These are phyloP conservation scores for Cyphomyrus plagiostoma DNA, from an alignment of 2,113 vertebrate species.

Conservation along the genomic window DNA sequence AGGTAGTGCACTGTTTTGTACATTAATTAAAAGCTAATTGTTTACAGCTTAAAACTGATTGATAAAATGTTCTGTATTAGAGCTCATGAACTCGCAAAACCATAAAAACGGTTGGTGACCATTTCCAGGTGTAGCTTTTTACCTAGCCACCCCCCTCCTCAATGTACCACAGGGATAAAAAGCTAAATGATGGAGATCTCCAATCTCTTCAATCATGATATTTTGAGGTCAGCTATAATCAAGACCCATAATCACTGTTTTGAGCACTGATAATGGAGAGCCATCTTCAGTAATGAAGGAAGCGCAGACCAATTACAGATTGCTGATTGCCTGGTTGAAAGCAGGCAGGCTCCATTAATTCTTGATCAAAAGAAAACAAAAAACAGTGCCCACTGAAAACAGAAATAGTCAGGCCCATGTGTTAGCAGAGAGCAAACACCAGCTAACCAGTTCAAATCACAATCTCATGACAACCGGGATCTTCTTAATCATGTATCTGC, in stretches of 20 bases:
- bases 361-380: conserved; percentile 17
- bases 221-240: not conserved
- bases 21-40: conserved; percentile 58
- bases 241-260: not conserved
- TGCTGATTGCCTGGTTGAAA: not conserved
- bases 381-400: not conserved
- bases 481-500: not conserved
- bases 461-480: not conserved
- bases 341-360: not conserved
- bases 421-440: not conserved
- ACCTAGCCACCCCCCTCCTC: not conserved
- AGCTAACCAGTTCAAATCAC: not conserved
- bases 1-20: conserved; percentile 65
- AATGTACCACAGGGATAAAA: not conserved
- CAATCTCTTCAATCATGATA: not conserved
- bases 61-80: conserved; percentile 65
- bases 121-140: conserved; percentile 21
- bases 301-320: conserved; percentile 14
- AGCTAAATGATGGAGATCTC: not conserved
- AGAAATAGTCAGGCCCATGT: not conserved
- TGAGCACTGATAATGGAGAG: conserved; percentile 5
- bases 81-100: conserved; percentile 45
- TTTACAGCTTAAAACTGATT: conserved; percentile 61
- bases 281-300: conserved; percentile 7
- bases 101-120: conserved; percentile 52